Evolutionary conservation across 2,888 invertebrate genomes (phyloP).

Genomic region (Aphidius colemani): DNA sequence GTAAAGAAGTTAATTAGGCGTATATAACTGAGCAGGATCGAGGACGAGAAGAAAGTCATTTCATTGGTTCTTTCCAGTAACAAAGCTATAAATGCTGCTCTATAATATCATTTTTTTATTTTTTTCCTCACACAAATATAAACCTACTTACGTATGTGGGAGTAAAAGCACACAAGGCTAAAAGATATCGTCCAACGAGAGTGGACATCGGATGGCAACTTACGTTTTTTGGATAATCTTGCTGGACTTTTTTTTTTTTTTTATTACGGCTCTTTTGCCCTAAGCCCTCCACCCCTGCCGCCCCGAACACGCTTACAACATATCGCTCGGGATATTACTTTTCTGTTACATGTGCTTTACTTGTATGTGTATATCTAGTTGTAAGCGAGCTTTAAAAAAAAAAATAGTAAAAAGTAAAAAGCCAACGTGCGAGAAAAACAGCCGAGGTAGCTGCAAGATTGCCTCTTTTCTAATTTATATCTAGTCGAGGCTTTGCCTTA

Average conservation of each 20-base stretch:
- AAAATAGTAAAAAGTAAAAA: constrained; percentile 25
- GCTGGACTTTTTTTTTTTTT: constrained; percentile 37
- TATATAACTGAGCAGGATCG: no score
- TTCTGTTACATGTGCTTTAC: no score
- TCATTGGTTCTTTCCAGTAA: constrained; percentile 21
- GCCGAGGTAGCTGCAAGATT: constrained; percentile 48
- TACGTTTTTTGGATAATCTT: constrained; percentile 39
- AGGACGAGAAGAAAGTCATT: no score
- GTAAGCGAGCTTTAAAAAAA: constrained; percentile 1
- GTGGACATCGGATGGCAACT: constrained; percentile 30
- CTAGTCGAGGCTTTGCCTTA: constrained; percentile 56
- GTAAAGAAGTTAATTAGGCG: no score
- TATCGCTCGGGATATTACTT: not conserved
- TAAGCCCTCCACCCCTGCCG: constrained; percentile 29
- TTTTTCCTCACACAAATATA: not conserved
- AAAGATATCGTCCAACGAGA: constrained; percentile 6
- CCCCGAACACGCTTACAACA: not conserved
- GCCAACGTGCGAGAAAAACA: constrained; percentile 38
- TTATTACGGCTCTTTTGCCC: constrained; percentile 38
- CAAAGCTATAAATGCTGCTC: constrained; percentile 21
- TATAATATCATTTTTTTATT: constrained; percentile 7
- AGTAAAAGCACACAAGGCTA: constrained; percentile 11
- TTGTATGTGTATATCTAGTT: not conserved
- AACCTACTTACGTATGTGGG: not conserved
- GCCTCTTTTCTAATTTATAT: constrained; percentile 59